Base-by-base conservation (phyloP, 2,888 invertebrate genomes). In the Amphipoea lucens region DNA sequence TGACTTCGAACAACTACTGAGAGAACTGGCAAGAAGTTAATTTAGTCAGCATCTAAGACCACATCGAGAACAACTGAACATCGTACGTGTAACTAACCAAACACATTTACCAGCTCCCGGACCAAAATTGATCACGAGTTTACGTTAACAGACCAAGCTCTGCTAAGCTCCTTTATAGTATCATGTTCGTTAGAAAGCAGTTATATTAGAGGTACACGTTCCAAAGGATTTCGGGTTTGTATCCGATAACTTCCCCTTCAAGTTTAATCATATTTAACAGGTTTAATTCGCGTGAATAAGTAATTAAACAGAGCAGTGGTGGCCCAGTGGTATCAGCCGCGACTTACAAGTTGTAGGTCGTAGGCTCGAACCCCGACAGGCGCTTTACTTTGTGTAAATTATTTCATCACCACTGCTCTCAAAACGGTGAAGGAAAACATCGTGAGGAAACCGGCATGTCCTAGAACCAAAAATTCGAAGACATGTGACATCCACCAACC, bases 191-290 rank as follows among this genome's bases (percentile, higher is more conserved):
- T 81, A 75, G 69, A 70, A 68, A 75, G 36, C 80, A 76, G 71
- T 68, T 85, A 79, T 65, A 74, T 77, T 71, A 63, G 40, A 80
- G 51, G 54, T 84, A 81, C 54, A 57, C 29, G 73, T 85, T 73
- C 62, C 42, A 73, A 74, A 79, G 88, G 73, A 85, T 74, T 82
- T 85, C 51, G 40, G 72, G 70, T 78, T 82, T 79, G 66, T 72
- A 79, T 76, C 62, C 45, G 51, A 79, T 85, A 85, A 79, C 82
- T 88, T 79, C 48, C 75, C 20, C 73, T 73, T 62, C 73, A 66
- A 82, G 74, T 84, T 84, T 77, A 79, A 86, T 86, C 70, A 77
- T 82, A 86, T 74, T 82, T 79, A 75, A 78, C 87, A 60, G 75
- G 74, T 74, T 86, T 85, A 76, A 82, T 80, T 76, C 76, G 62